Evolutionary conservation across 2,797 vertebrate genomes (phyloP).

Genomic region (Xiphophorus birchmanni): DNA sequence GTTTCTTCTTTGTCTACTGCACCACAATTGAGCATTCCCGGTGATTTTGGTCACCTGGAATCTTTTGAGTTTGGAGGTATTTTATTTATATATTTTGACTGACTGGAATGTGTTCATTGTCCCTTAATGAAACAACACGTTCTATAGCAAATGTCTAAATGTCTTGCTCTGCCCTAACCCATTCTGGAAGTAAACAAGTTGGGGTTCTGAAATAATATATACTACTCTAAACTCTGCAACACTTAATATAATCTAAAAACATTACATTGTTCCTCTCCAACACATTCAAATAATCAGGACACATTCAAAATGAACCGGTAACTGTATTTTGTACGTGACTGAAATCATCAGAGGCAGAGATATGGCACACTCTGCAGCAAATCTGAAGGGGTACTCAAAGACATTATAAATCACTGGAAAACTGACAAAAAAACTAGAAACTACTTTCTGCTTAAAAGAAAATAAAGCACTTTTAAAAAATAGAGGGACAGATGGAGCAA

Average conservation of each 20-base stretch:
- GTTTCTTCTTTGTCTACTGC: too few relatives aligned
- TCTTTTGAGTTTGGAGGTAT: too few relatives aligned
- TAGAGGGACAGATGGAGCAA: constrained; percentile 15
- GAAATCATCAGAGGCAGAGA: constrained; percentile 16
- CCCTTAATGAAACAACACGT: too few relatives aligned
- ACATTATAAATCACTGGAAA: constrained; percentile 28
- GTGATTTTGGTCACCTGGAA: too few relatives aligned
- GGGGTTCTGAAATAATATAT: not conserved
- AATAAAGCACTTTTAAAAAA: constrained; percentile 38
- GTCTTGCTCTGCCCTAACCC: not conserved
- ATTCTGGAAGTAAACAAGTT: not conserved
- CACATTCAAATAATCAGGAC: constrained; percentile 14
- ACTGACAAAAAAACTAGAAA: constrained; percentile 17
- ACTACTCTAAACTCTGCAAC: not conserved
- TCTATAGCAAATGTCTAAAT: not conserved
- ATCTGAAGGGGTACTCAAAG: constrained; percentile 29
- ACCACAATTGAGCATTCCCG: too few relatives aligned
- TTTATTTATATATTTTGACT: too few relatives aligned
- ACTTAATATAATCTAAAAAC: not conserved
- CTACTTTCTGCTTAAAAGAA: not conserved
- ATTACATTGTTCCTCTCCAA: constrained; percentile 5
- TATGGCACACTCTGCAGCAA: constrained; percentile 10
- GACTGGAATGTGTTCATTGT: too few relatives aligned
- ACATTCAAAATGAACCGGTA: constrained; percentile 16
- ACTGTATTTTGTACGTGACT: constrained; percentile 10